These are phyloP conservation scores for Fragum whitleyi DNA, from an alignment of 2,888 invertebrate species.

Conservation along the genomic window DNA sequence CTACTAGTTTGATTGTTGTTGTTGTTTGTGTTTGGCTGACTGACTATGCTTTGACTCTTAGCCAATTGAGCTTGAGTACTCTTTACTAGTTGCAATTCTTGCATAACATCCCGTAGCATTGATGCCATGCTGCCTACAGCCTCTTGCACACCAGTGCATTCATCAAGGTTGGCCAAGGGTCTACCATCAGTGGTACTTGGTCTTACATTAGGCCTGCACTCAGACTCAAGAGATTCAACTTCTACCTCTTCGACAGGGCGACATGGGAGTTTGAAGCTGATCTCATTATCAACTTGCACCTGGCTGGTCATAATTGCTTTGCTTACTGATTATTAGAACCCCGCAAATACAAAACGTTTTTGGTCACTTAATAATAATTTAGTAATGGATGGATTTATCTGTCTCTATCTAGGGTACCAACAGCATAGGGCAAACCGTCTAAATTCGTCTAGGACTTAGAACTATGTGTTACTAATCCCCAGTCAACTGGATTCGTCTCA, in stretches of 20 bases:
- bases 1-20: neutral
- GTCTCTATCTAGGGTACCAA: neutral
- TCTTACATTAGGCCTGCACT: neutral
- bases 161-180: neutral
- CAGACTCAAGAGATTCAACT: neutral
- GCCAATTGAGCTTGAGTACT: neutral
- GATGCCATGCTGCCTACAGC: neutral
- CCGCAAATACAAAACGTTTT: neutral
- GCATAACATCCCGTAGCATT: neutral
- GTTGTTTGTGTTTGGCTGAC: neutral
- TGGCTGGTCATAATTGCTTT: neutral
- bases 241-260: neutral
- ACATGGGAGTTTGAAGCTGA: neutral
- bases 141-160: neutral
- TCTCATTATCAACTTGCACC: neutral
- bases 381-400: neutral
- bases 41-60: neutral
- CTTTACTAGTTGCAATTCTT: neutral
- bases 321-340: neutral
- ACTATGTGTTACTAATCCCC: neutral
- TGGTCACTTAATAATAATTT: neutral
- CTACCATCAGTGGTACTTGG: neutral
- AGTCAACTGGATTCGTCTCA: neutral
- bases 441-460: neutral
- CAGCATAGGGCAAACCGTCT: neutral